phyloP scores from a whole-genome alignment of 2,797 vertebrate species.

The Squalus acanthias region DNA sequence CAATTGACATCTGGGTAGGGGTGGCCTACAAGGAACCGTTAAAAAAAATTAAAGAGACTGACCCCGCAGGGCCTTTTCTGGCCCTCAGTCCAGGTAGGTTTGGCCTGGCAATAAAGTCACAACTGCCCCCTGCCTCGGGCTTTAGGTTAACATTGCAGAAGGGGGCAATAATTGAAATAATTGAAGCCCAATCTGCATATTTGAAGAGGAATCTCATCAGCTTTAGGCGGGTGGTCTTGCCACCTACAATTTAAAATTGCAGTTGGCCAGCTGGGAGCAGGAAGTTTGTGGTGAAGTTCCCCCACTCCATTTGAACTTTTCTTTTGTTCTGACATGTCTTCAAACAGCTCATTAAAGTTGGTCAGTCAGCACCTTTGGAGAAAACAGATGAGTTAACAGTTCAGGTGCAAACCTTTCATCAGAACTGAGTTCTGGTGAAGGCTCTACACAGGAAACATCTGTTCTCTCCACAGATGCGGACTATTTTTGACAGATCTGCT shows the following conservation, averaged over 20 bases:
- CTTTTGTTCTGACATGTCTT: background rate
- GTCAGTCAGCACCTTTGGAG: background rate
- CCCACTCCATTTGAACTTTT: background rate
- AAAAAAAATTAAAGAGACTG: no score
- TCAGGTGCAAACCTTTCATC: background rate
- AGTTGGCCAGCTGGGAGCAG: background rate
- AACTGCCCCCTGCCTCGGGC: background rate
- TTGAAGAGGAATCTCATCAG: no score
- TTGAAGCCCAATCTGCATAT: background rate
- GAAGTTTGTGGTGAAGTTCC: no score
- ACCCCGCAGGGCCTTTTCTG: background rate
- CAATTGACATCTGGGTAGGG: no score
- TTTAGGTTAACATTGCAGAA: no score
- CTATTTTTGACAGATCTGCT: background rate
- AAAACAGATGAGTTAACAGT: background rate
- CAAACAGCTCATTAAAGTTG: background rate
- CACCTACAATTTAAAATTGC: background rate
- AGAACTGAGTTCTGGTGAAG: background rate
- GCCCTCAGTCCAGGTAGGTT: background rate
- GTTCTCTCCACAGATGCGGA: background rate
- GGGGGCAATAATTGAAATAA: background rate
- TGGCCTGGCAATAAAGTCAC: background rate
- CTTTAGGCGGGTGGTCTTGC: no score
- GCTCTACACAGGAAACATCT: background rate
- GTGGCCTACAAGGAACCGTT: no score